A percentile compares a stretch with the other conserved stretches of the same genome.
phyloP scores from a whole-genome alignment of 2,797 vertebrate genomes.

The Halcyon badia region DNA sequence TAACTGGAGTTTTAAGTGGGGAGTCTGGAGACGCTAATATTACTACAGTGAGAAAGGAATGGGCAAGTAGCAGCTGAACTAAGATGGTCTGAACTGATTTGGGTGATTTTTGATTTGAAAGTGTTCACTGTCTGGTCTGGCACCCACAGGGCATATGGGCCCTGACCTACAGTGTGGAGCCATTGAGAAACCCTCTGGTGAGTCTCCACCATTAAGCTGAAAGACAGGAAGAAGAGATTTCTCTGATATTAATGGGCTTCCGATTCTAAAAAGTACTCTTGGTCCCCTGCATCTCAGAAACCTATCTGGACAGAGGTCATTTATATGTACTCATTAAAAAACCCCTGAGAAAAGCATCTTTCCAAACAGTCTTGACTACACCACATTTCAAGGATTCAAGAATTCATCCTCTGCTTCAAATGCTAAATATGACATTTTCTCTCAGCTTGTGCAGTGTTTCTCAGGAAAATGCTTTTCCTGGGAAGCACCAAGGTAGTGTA shows the following conservation, averaged over 20 bases:
- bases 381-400: not conserved
- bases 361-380: not conserved
- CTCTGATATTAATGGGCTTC: not conserved
- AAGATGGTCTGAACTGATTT: not conserved
- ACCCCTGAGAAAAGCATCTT: not conserved
- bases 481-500: not conserved
- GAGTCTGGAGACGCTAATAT: not conserved
- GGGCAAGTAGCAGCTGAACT: not conserved
- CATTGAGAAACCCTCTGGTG: not conserved
- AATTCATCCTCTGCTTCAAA: not conserved
- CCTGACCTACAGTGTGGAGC: not conserved
- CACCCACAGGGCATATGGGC: not conserved
- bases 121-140: not conserved
- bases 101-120: not conserved
- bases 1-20: not conserved
- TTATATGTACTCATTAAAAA: not conserved
- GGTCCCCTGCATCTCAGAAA: not conserved
- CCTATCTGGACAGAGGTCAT: not conserved
- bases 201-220: not conserved
- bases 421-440: not conserved
- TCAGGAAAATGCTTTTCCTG: not conserved
- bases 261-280: not conserved
- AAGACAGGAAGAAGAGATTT: not conserved
- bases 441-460: not conserved
- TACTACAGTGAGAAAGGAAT: not conserved